phyloP scores from a whole-genome alignment of 2,797 vertebrate species.

The Huso huso region DNA sequence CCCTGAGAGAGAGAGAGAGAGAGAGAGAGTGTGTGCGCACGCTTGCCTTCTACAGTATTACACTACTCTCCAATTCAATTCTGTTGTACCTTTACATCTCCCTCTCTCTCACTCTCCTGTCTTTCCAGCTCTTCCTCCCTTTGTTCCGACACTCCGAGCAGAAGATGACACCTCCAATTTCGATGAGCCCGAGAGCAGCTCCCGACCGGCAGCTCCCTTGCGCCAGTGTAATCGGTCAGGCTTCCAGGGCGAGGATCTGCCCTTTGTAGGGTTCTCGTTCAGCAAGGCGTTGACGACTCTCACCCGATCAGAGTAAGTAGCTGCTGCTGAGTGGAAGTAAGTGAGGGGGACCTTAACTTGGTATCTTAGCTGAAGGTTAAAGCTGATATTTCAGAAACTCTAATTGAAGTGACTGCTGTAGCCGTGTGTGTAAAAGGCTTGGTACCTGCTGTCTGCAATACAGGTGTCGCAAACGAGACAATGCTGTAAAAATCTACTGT shows the following conservation, averaged over 20 bases:
- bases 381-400: neutral
- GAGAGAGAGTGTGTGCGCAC: conserved; percentile 37
- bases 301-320: conserved; percentile 91
- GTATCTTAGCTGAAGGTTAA: too few relatives aligned
- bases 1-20: conserved; percentile 27
- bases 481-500: too few relatives aligned
- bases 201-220: conserved; percentile 73
- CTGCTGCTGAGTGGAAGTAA: conserved; percentile 23
- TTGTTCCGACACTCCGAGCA: conserved; percentile 88
- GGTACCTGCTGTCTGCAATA: too few relatives aligned
- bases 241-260: conserved; percentile 85
- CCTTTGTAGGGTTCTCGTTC: conserved; percentile 97
- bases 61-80: conserved; percentile 15
- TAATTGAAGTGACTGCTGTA: neutral
- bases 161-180: conserved; percentile 99
- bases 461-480: too few relatives aligned
- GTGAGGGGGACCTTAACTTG: too few relatives aligned
- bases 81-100: conserved; percentile 11
- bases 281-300: conserved; percentile 82
- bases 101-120: conserved; percentile 31
- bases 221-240: conserved; percentile 75
- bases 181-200: conserved; percentile 93
- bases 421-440: too few relatives aligned
- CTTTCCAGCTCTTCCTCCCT: conserved; percentile 88
- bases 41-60: conserved; percentile 27